phyloP scores from a whole-genome alignment of 2,888 invertebrate species.

The Priocnemis perturbator region DNA sequence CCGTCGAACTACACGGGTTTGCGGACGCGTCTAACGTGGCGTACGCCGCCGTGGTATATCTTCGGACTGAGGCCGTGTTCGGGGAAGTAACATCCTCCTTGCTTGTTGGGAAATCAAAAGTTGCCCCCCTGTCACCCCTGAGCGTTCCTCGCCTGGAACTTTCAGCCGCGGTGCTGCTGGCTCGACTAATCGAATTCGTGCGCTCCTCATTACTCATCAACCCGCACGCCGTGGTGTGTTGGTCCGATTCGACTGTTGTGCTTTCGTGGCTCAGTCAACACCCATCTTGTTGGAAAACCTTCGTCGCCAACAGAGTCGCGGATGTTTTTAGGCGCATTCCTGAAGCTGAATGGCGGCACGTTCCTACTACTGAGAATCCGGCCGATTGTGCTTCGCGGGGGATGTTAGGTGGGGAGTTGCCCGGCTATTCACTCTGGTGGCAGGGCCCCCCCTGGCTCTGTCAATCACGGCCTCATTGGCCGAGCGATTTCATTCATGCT shows the following conservation, averaged over 20 bases:
- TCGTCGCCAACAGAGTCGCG: not conserved
- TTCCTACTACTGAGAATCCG: too few relatives aligned
- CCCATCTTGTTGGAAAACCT: not conserved
- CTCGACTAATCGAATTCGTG: not conserved
- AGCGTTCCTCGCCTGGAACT: conserved; percentile 9
- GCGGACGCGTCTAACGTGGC: too few relatives aligned
- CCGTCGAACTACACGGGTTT: too few relatives aligned
- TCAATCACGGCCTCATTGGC: too few relatives aligned
- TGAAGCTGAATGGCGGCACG: conserved; percentile 1
- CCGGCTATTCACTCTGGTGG: too few relatives aligned
- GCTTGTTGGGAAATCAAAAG: too few relatives aligned
- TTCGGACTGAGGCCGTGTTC: not conserved
- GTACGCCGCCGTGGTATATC: too few relatives aligned
- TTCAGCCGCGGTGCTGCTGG: not conserved
- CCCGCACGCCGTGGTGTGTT: not conserved
- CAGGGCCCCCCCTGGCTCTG: too few relatives aligned
- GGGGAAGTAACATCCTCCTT: not conserved
- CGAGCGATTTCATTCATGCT: too few relatives aligned
- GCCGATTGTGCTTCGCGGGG: too few relatives aligned
- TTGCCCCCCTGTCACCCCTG: not conserved
- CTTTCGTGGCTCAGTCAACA: not conserved
- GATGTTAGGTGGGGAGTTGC: too few relatives aligned
- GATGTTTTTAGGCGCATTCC: not conserved
- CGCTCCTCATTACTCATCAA: too few relatives aligned
- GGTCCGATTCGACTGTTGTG: not conserved